Base-by-base conservation (phyloP, 2,113 vertebrate species). In the Zonotrichia leucophrys region DNA sequence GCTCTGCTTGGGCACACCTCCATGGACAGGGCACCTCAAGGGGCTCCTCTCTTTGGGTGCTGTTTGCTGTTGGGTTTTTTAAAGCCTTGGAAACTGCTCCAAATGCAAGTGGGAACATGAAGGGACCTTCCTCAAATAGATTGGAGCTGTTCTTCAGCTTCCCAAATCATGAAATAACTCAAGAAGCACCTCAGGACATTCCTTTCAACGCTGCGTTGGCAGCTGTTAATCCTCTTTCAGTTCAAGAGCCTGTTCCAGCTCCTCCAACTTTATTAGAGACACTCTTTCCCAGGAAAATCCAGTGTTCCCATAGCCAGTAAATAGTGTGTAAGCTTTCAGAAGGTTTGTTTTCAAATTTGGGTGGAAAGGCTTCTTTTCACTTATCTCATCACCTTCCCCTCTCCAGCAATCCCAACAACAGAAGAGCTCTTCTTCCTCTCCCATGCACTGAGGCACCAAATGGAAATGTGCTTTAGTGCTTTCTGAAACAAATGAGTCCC, bases 271-370 rank as follows among this genome's bases (percentile, higher is more conserved):
- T 66, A 93, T 3, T 92, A 55, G 90, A 92, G 67, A 87, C 10
- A 3, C 59, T 89, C 41, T 97, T 97, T 96, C 94, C 83, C 96
- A 96, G 94, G 93, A 72, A 96, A 96, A 92, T 27, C 46, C 63
- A 79, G 77, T 81, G 75, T 93, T 95, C 52, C 86, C 55, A 58
- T 16, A 82, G 83, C 84, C 44, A 53, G 42, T 52, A 70, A 91
- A 35, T 10, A 66, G 64, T 66, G 69, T 22, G n/a, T n/a, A 53
- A 87, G 52, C 69, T 91, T 90, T 66, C 66, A 90, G 62, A 91
- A 30, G 19, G 20, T 56, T 35, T 59, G 20, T 37, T 74, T 76
- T 52, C 78, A 68, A 35, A 37, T 92, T 52, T 21, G 46, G 35
- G 35, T 79, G 53, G 44, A 33, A 69, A 75, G 30, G 37, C 31